Percentiles rank a stretch among this genome's conserved stretches.
Conservation (phyloP, 1,140 invertebrate genomes). For the Aphelenchoides fujianensis region DNA sequence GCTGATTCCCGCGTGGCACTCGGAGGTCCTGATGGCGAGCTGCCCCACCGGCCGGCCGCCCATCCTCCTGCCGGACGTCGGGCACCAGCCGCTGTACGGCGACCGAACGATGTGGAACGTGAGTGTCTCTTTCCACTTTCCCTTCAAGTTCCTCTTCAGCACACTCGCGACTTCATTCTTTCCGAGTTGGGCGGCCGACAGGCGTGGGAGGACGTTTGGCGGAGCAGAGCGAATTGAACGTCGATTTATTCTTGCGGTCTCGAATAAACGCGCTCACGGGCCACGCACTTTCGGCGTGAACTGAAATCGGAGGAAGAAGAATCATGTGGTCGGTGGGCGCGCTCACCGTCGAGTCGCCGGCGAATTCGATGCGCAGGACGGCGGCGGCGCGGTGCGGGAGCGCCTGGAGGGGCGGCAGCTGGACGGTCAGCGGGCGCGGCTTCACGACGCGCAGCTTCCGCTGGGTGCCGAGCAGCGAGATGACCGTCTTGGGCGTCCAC, state of each 20-base stretch:
- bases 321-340: not conserved
- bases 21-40: not conserved
- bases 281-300: not conserved
- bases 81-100: not conserved
- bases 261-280: not conserved
- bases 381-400: slow-evolving; percentile 31
- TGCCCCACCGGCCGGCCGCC: not conserved
- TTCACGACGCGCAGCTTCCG: not conserved
- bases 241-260: too few relatives aligned
- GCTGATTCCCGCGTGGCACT: not conserved
- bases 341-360: slow-evolving; percentile 16
- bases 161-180: not conserved
- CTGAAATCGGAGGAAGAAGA: not conserved
- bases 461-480: slow-evolving; percentile 33
- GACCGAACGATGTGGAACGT: not conserved
- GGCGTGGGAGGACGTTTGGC: not conserved
- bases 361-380: slow-evolving; percentile 45
- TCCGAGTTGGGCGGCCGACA: not conserved
- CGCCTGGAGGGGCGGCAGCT: slow-evolving; percentile 17
- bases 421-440: slow-evolving; percentile 14
- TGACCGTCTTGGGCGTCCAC: slow-evolving; percentile 28
- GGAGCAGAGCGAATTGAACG: too few relatives aligned
- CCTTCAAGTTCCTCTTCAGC: not conserved
- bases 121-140: not conserved
- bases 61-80: not conserved